phyloP scores from a whole-genome alignment of 2,888 invertebrate genomes.

The Philonicus albiceps region DNA sequence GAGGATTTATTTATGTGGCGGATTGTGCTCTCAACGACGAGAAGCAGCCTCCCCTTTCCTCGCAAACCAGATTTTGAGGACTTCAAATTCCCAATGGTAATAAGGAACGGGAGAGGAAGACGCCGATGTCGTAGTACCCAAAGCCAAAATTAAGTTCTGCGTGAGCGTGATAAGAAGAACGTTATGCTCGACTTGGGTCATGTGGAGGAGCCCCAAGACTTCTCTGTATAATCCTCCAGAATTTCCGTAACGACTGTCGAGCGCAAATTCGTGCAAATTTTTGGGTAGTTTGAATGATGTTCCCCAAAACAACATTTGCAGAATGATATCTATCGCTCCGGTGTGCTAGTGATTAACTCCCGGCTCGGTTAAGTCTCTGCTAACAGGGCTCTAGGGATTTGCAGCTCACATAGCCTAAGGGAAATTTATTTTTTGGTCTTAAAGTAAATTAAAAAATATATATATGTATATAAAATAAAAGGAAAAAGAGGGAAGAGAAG shows the following conservation, averaged over 20 bases:
- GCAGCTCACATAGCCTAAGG: background rate
- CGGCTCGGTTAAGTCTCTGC: background rate
- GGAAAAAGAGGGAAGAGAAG: background rate
- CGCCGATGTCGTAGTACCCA: background rate
- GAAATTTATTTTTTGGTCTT: slow-evolving; percentile 1
- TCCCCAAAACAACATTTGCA: background rate
- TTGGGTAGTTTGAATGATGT: background rate
- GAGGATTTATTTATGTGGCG: slow-evolving; percentile 1
- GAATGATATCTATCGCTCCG: background rate
- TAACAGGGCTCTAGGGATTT: background rate
- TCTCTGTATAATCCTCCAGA: background rate
- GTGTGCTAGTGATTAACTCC: background rate
- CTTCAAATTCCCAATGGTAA: background rate
- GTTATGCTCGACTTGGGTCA: background rate
- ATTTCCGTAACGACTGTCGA: background rate
- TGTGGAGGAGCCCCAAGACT: background rate
- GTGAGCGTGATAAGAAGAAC: background rate
- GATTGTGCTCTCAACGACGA: background rate
- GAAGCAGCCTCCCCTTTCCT: background rate
- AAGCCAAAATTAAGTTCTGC: slow-evolving; percentile 7
- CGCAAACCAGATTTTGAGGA: background rate
- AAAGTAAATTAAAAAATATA: background rate
- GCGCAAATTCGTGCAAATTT: background rate
- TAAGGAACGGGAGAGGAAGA: background rate
- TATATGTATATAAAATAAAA: background rate